Conservation (phyloP, 2,888 invertebrate genomes). For the Galeopsomyia nigrocyanea region DNA sequence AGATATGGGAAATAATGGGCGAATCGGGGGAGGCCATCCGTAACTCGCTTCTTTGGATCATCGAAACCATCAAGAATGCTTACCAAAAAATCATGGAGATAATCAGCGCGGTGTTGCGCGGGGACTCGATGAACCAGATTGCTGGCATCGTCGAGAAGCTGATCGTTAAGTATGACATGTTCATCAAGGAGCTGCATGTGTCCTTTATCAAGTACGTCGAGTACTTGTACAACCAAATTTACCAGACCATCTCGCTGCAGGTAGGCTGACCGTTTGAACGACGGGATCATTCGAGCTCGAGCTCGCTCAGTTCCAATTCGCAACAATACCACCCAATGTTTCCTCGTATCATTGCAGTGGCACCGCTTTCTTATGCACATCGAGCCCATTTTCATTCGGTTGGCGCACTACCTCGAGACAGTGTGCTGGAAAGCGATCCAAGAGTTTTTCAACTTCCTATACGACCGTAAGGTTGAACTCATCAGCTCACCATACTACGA, state of each 20-base stretch:
- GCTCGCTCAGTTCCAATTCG: too few species aligned
- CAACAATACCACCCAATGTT: not conserved
- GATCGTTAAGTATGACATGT: conserved; percentile 83
- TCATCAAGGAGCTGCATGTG: conserved; percentile 83
- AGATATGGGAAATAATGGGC: conserved; percentile 89
- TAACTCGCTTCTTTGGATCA: conserved; percentile 81
- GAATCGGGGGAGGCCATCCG: conserved; percentile 85
- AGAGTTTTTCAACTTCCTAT: conserved; percentile 84
- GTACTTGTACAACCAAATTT: conserved; percentile 80
- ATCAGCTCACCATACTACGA: conserved; percentile 86
- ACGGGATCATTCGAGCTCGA: too few species aligned
- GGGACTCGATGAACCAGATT: conserved; percentile 82
- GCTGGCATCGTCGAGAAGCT: conserved; percentile 78
- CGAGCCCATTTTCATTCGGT: conserved; percentile 83
- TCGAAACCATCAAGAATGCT: conserved; percentile 79
- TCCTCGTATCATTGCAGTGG: conserved; percentile 69
- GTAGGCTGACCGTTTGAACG: conserved; percentile 8
- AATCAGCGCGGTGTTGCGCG: conserved; percentile 78
- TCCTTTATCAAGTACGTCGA: conserved; percentile 79
- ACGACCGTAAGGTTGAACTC: conserved; percentile 83
- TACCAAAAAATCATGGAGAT: conserved; percentile 80
- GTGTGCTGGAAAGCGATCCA: conserved; percentile 81
- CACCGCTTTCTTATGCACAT: conserved; percentile 79
- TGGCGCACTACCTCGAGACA: conserved; percentile 82
- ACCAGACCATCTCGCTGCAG: conserved; percentile 75